Evolutionary conservation across 2,113 vertebrate genomes (phyloP), one percentile per base, ranked within the genome.

Genomic region (Microcebus murinus): DNA sequence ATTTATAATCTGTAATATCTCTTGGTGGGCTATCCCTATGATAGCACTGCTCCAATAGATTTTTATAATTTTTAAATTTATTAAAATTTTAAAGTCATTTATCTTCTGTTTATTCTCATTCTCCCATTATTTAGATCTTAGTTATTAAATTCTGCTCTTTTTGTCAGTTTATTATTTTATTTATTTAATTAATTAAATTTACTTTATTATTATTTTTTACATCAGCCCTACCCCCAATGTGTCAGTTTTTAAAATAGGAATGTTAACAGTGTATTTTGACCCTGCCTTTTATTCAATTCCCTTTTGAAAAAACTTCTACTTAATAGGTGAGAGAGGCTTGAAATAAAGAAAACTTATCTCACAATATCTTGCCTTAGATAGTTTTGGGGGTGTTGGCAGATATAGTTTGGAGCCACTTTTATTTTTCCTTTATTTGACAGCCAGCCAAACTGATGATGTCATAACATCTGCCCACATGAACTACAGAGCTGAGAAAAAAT

Each of bases 361-460:
- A 82, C 8, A 96, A 21, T 96, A 94, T 94, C 87, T 97, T 87
- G 48, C 27, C 76, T 91, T 68, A 96, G 87, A 73, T 81, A 67
- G 25, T 86, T 79, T 87, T 76, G 48, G 50, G 73, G 11, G 20
- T 90, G 29, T 83, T 96, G 95, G 84, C 74, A 92, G 87, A 90
- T 52, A 74, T 20, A 90, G 74, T 91, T 91, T 93, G 74, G 61
- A 87, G 31, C 21, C 55, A 65, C 63, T 96, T 95, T 94, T 88
- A 76, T 89, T 95, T 97, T 84, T 76, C 15, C 55, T 85, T 91
- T 91, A 80, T 95, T 93, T 96, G 97, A 96, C 84, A 92, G 87
- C 45, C 45, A 42, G 31, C 18, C 23, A 27, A 90, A 31, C 89
- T 84, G 67, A 57, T 68, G 57, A 85, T 63, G 59, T 68, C 70